Conservation (phyloP, 2,113 vertebrate species). For the Mormyrus lacerda region DNA sequence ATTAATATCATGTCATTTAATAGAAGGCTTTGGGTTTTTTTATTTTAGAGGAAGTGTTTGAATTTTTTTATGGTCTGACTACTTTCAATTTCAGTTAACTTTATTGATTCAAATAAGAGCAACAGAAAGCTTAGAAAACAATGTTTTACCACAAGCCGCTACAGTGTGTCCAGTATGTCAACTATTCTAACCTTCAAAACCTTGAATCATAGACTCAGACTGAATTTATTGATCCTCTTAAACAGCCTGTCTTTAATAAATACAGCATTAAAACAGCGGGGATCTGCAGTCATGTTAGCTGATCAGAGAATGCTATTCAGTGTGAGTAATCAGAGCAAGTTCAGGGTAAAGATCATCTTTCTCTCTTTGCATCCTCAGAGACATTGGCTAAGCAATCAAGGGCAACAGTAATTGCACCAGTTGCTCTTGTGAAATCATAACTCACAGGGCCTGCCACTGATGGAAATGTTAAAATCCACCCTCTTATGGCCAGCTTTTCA, state of each 20-base stretch:
- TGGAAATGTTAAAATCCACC: slow-evolving; percentile 48
- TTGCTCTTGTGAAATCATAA: slow-evolving; percentile 57
- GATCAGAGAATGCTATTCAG: slow-evolving; percentile 61
- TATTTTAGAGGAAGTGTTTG: not conserved
- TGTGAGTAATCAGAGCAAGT: slow-evolving; percentile 67
- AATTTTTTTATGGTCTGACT: not conserved
- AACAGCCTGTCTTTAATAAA: slow-evolving; percentile 67
- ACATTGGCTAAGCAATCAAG: slow-evolving; percentile 49
- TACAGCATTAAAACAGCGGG: slow-evolving; percentile 66
- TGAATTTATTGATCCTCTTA: slow-evolving; percentile 64
- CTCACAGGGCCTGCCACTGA: slow-evolving; percentile 41
- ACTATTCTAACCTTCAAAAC: slow-evolving; percentile 57
- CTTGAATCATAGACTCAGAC: slow-evolving; percentile 58
- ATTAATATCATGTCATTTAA: not conserved
- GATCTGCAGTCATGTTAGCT: slow-evolving; percentile 58
- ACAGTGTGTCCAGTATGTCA: slow-evolving; percentile 59
- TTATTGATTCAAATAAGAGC: slow-evolving; percentile 55
- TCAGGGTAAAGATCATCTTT: slow-evolving; percentile 67
- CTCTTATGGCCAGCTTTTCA: slow-evolving; percentile 40
- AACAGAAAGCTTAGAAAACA: slow-evolving; percentile 65
- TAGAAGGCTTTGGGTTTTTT: not conserved
- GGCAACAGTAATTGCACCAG: slow-evolving; percentile 49
- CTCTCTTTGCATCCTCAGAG: slow-evolving; percentile 61
- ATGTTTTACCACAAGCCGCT: slow-evolving; percentile 66
- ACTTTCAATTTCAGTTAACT: slow-evolving; percentile 27